Conservation (phyloP, 2,113 vertebrate genomes). For the Accipiter cooperii region DNA sequence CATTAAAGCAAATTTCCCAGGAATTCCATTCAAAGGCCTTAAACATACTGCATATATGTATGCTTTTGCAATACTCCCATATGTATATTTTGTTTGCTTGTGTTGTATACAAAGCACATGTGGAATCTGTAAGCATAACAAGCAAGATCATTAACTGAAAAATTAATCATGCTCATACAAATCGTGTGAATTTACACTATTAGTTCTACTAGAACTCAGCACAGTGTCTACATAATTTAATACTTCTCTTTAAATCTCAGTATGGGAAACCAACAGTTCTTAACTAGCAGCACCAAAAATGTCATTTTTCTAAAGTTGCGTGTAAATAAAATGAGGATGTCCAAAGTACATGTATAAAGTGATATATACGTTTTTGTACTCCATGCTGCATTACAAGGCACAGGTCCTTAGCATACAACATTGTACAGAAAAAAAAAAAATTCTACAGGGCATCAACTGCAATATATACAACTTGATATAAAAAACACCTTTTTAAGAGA, state of each 20-base stretch:
- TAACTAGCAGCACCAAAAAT: background rate
- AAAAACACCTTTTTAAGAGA: background rate
- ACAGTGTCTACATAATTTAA: background rate
- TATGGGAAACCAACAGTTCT: background rate
- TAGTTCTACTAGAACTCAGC: background rate
- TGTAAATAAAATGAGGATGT: background rate
- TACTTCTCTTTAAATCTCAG: background rate
- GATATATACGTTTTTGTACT: background rate
- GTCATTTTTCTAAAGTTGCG: background rate
- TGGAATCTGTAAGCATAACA: slow-evolving; percentile 14
- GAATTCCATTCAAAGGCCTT: background rate
- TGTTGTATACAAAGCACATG: slow-evolving; percentile 5
- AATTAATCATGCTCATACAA: slow-evolving; percentile 32
- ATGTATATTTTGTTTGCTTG: background rate
- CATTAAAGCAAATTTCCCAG: background rate
- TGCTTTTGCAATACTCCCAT: background rate
- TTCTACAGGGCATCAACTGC: background rate
- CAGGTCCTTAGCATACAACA: background rate
- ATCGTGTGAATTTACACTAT: background rate
- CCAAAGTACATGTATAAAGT: background rate
- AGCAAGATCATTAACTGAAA: slow-evolving; percentile 22
- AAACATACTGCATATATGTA: background rate
- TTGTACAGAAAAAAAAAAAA: background rate
- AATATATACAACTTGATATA: background rate
- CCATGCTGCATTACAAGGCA: background rate